phyloP scores from a whole-genome alignment of 2,113 vertebrate species.

The Drymodes brunneopygia region DNA sequence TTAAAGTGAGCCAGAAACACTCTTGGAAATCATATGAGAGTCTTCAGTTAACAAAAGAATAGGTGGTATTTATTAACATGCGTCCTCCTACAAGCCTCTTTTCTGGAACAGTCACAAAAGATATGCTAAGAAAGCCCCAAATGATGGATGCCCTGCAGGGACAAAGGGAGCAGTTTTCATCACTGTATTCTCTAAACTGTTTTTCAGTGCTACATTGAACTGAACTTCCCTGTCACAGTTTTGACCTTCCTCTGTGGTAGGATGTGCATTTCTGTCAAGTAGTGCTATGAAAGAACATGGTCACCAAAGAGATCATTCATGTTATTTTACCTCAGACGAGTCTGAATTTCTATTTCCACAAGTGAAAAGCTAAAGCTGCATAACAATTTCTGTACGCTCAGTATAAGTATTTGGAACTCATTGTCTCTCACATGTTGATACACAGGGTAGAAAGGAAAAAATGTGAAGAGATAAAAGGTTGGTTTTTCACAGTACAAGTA shows the following conservation, averaged over 20 bases:
- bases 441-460: neutral
- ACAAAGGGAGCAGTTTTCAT: neutral
- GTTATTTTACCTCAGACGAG: neutral
- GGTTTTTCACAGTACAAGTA: neutral
- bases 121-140: neutral
- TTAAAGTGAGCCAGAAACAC: neutral
- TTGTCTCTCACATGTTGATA: neutral
- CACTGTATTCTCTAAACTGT: neutral
- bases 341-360: neutral
- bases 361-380: neutral
- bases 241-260: neutral
- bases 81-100: neutral
- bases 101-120: constrained; percentile 4
- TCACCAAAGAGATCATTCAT: neutral
- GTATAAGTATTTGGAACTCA: neutral
- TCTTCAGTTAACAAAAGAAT: neutral
- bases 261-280: neutral
- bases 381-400: neutral
- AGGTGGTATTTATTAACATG: neutral
- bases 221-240: neutral
- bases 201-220: neutral
- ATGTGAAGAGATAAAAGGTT: neutral
- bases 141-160: neutral
- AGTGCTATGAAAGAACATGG: neutral
- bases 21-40: neutral